A percentile compares a stretch with the other conserved stretches of the same genome.
Conservation (phyloP, 92 coral and sea anemone genomes). For the Palythoa caribaeorum region DNA sequence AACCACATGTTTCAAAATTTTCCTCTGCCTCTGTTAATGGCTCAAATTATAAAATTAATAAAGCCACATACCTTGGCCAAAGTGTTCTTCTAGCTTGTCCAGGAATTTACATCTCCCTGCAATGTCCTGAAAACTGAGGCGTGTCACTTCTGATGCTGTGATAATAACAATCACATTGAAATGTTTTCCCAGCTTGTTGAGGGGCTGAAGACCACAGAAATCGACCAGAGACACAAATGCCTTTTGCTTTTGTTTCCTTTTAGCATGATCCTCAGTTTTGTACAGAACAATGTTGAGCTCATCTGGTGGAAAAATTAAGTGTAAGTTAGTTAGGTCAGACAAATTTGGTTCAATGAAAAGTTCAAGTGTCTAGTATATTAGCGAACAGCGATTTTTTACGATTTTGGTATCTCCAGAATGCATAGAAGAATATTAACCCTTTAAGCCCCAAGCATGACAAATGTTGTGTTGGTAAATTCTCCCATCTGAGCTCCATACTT, state of each 20-base stretch:
- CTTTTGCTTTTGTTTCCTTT: constrained; percentile 88
- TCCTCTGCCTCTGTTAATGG: background rate
- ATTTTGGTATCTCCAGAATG: no score
- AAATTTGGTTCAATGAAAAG: no score
- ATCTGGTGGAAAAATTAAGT: constrained; percentile 60
- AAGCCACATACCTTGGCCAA: constrained; percentile 86
- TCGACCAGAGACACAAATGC: constrained; percentile 85
- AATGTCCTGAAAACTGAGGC: constrained; percentile 88
- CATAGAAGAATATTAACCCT: no score
- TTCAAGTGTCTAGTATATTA: no score
- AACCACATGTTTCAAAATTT: background rate
- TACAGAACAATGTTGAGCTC: constrained; percentile 85
- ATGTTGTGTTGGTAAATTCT: no score
- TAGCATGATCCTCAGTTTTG: constrained; percentile 83
- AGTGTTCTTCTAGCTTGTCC: constrained; percentile 80
- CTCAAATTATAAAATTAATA: background rate
- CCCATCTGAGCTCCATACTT: no score
- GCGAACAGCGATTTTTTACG: no score
- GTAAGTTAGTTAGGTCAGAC: background rate
- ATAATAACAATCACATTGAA: constrained; percentile 80
- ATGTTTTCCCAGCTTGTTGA: constrained; percentile 88
- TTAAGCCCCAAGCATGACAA: no score
- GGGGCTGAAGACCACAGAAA: constrained; percentile 87
- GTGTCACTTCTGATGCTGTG: constrained; percentile 84
- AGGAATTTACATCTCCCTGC: constrained; percentile 91